Evolutionary conservation across 64 coral and sea anemone genomes (phyloP), one percentile per base, ranked within the genome.

Genomic region (Orbicella faveolata): DNA sequence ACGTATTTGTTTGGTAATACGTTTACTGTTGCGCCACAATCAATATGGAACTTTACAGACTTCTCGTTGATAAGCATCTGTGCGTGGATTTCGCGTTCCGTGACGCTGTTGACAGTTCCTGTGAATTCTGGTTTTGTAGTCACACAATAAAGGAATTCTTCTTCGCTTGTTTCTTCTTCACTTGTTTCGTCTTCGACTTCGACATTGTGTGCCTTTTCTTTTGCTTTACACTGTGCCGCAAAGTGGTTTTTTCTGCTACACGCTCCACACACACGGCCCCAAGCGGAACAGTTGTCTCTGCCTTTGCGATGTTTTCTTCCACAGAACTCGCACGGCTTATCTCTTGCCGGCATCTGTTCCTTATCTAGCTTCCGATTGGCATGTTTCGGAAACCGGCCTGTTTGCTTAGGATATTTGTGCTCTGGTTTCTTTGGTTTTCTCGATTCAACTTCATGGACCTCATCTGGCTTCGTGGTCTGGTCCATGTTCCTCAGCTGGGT

Each of bases 181-280:
- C 30, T 30, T 30, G 39, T 4, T 2, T 41, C 39, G 39, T 41
- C 39, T 41, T 41, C 4, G 39, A 41, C 39, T 41, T 41, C 39
- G 4, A 41, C 39, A 4, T 41, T 41, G 39, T 41, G 39, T 4
- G 57, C 61, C 87, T n/a, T 94, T 57, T 80, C 83, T 73, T 87
- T 66, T 11, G 65, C 4, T 75, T n/a, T 86, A 23, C 88, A 94
- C 21, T 77, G 57, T 3, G 75, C 66, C 2, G 73, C 79, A 16
- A 90, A 94, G 19, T 90, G 93, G 11, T 94, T 90, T 63, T 78
- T 86, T 34, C 77, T 86, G 34, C 89, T 70, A 77, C 92, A 93
- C n/a, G 72, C 63, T 41, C 36, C 89, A 51, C 68, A 84, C 25
- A 9, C 78, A 20, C 13, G 54, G 51, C 52, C 78, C 52, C 53